Evolutionary conservation across 2,888 invertebrate genomes (phyloP).

Genomic region (Lasioglossum zephyrum): DNA sequence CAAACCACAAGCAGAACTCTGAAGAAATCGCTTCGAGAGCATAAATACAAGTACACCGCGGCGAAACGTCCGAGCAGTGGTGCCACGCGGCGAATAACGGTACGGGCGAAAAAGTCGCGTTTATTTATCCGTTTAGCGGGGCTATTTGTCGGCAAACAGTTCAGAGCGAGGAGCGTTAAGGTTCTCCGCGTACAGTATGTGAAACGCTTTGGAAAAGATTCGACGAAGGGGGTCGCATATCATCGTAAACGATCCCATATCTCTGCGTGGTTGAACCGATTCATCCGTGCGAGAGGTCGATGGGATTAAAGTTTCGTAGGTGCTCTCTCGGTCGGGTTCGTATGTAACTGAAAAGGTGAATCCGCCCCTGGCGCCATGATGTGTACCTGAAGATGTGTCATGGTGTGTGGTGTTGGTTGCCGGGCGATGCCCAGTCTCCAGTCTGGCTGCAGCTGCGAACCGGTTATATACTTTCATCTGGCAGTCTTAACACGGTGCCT

Average conservation of each 20-base stretch:
- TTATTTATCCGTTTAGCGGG: background rate
- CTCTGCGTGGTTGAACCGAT: slow-evolving; percentile 18
- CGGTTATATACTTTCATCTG: slow-evolving; percentile 82
- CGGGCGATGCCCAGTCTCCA: slow-evolving; percentile 72
- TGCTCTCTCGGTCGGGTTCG: slow-evolving; percentile 11
- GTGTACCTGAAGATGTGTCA: slow-evolving; percentile 60
- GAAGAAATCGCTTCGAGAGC: background rate
- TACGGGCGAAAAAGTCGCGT: background rate
- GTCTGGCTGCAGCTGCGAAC: slow-evolving; percentile 83
- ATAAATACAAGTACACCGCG: background rate
- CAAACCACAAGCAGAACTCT: no score
- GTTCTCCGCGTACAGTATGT: background rate
- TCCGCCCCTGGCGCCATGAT: slow-evolving; percentile 74
- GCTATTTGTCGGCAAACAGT: slow-evolving; percentile 1
- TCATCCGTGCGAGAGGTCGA: slow-evolving; percentile 38
- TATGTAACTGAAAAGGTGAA: slow-evolving; percentile 57
- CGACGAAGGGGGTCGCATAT: slow-evolving; percentile 6
- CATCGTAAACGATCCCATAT: slow-evolving; percentile 1
- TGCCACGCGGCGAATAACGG: background rate
- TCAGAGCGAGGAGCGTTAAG: background rate
- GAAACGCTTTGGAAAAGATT: background rate
- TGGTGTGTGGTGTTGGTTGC: slow-evolving; percentile 67
- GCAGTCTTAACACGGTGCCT: slow-evolving; percentile 74
- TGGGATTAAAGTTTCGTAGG: slow-evolving; percentile 42
- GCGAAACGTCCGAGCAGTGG: background rate